Base-by-base conservation (phyloP, 2,888 invertebrate species). In the Protula sp. region DNA sequence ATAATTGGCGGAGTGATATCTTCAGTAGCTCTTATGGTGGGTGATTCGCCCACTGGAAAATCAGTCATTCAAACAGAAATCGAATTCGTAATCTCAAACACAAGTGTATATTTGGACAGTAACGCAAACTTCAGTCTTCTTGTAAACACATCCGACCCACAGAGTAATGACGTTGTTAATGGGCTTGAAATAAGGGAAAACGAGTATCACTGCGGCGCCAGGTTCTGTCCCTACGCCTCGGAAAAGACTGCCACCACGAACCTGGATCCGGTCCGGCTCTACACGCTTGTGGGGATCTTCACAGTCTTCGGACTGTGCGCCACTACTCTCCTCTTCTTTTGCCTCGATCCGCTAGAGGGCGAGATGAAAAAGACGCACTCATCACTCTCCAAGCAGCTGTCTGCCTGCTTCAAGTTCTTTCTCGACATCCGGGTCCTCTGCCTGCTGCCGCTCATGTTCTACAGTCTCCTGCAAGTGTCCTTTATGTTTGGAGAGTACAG, bases 401-500 rank as follows among this genome's bases (percentile, higher is more conserved):
- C 55, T 19, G 68, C 74, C 5, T 70, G 76, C 4, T 60, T 72
- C 26, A 62, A 62, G 29, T 75, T 76, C 64, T 67, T 73, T 56
- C 28, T 60, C 22, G 67, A 75, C 59, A 52, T 60, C 27, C 63
- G 68, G 52, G 76, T 75, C 55, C 53, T 74, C 26, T 65, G 75
- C 47, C 63, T 76, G 24, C 55, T 73, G 14, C 65, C 71, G 1
- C 57, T 78, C 19, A 71, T 75, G 61, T 64, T 75, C 60, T 78
- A 76, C 65, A 71, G 72, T 9, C 66, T 69, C 47, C 67, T 77
- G 55, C 69, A 74, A 60, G 67, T 72, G 54, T 72, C 72, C 52
- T 79, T 77, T 64, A 70, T 76, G 45, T 70, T 74, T 51, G 77
- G 76, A 22, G 79, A 79, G 55, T 71, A 75, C 48, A 70, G 73